A percentile compares a stretch with the other conserved stretches of the same genome.
Conservation (phyloP, 2,888 invertebrate species). For the Hanleya hanleyi region DNA sequence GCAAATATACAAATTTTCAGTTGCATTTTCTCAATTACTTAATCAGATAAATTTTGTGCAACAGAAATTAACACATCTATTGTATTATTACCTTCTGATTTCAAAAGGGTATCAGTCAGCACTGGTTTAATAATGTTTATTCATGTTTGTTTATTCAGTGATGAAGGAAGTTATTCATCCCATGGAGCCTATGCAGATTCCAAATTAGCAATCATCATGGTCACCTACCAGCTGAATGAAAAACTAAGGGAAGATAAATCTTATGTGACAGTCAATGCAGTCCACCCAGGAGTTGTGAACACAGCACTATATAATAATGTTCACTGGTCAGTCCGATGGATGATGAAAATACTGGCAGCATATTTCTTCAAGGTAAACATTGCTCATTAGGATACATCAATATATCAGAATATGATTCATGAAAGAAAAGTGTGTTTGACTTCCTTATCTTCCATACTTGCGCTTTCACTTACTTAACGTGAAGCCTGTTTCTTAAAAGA, state of each 20-base stretch:
- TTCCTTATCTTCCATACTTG: not conserved
- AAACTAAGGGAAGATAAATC: constrained; percentile 31
- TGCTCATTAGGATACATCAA: too few species aligned
- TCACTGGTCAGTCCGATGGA: constrained; percentile 34
- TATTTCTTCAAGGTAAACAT: constrained; percentile 42
- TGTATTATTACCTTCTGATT: too few species aligned
- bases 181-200: constrained; percentile 56
- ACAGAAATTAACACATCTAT: too few species aligned
- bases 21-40: too few species aligned
- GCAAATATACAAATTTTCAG: too few species aligned
- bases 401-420: too few species aligned
- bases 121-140: too few species aligned
- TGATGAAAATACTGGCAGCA: constrained; percentile 33
- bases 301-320: constrained; percentile 44
- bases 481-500: not conserved
- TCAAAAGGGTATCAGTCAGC: too few species aligned
- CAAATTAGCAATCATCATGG: constrained; percentile 51
- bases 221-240: constrained; percentile 40
- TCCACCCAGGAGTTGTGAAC: constrained; percentile 58
- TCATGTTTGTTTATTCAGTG: not conserved
- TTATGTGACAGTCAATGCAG: constrained; percentile 47
- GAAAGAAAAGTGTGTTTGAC: too few species aligned
- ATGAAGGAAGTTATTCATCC: constrained; percentile 40
- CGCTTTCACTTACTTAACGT: not conserved
- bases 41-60: too few species aligned